Evolutionary conservation across 2,113 vertebrate species (phyloP).

Genomic region (Cryptomyrus ogoouensis): DNA sequence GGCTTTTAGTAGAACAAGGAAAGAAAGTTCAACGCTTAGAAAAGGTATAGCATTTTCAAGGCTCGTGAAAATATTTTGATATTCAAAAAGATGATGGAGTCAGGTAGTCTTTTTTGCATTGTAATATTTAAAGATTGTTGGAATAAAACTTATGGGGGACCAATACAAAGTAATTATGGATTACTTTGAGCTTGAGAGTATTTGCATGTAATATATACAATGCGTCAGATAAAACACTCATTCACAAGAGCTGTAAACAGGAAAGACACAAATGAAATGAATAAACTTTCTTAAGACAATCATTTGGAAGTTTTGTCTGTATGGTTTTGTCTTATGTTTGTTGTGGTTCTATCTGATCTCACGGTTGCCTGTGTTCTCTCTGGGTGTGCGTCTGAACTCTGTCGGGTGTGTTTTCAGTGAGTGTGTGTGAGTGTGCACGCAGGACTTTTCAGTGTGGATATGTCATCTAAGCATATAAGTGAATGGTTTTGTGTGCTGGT

Average conservation of each 20-base stretch:
- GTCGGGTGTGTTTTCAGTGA: not conserved
- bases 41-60: slow-evolving; percentile 19
- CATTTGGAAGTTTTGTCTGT: not conserved
- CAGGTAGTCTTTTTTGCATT: slow-evolving; percentile 5
- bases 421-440: not conserved
- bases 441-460: not conserved
- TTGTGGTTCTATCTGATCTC: not conserved
- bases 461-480: not conserved
- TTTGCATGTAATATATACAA: slow-evolving; percentile 13
- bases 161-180: not conserved
- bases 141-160: slow-evolving; percentile 11
- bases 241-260: slow-evolving; percentile 19
- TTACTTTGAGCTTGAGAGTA: not conserved
- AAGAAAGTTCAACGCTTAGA: slow-evolving; percentile 2
- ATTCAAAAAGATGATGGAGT: slow-evolving; percentile 13
- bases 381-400: not conserved
- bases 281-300: slow-evolving; percentile 27
- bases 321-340: not conserved
- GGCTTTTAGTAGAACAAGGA: slow-evolving; percentile 21
- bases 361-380: not conserved
- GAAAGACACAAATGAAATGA: slow-evolving; percentile 17
- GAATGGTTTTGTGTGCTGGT: not conserved
- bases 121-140: slow-evolving; percentile 13
- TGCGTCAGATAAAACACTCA: slow-evolving; percentile 8
- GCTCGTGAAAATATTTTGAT: slow-evolving; percentile 21